phyloP scores from a whole-genome alignment of 64 coral and sea anemone species.

The Montipora foliosa region DNA sequence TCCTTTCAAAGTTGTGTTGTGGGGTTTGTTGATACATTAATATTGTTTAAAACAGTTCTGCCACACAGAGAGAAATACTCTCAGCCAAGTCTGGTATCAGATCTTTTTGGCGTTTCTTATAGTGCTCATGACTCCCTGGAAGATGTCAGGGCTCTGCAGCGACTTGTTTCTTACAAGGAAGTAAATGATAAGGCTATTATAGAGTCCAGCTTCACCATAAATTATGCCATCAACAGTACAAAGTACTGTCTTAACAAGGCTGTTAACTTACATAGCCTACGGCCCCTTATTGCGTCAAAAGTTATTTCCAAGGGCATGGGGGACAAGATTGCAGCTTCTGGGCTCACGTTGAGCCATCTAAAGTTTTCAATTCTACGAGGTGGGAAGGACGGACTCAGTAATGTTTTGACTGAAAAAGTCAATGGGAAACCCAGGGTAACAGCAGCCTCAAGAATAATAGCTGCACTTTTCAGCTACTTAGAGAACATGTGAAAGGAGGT shows the following conservation, averaged over 20 bases:
- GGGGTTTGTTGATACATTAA: conserved; percentile 1
- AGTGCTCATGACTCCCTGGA: conserved; percentile 10
- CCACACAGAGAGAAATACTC: not conserved
- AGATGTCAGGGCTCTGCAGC: conserved; percentile 10
- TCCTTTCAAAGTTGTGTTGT: conserved; percentile 7
- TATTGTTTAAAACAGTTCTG: not conserved
- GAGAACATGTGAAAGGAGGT: not conserved
- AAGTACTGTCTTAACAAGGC: not conserved
- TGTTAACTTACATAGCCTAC: not conserved
- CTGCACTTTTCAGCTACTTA: conserved; percentile 9
- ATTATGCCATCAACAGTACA: not conserved
- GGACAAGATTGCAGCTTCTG: conserved; percentile 41
- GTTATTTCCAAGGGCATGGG: conserved; percentile 35
- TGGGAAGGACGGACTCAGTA: conserved; percentile 30
- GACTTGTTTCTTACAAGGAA: not conserved
- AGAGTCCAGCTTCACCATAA: not conserved
- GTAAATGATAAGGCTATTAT: not conserved
- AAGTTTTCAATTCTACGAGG: not conserved
- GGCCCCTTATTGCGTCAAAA: conserved; percentile 11
- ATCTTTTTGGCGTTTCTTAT: not conserved
- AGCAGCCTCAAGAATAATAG: conserved; percentile 13
- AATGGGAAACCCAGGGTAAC: conserved; percentile 10
- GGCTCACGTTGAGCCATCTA: conserved; percentile 12
- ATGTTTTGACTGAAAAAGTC: conserved; percentile 7
- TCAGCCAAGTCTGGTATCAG: not conserved